Conservation (phyloP, 2,888 invertebrate genomes). For the Lacanobia wlatinum region DNA sequence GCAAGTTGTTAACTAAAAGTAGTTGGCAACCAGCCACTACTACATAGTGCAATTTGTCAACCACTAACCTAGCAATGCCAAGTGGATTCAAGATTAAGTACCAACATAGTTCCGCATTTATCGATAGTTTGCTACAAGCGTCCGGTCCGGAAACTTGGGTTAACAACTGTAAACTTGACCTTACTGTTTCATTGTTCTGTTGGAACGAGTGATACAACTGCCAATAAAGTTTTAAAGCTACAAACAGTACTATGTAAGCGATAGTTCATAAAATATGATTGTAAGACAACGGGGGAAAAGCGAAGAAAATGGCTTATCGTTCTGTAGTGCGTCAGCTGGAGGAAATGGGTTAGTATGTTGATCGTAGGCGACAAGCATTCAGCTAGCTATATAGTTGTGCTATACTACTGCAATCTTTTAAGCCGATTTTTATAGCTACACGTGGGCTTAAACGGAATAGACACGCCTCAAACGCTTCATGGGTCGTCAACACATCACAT, state of each 20-base stretch:
- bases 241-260: background rate
- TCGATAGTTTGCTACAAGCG: constrained; percentile 17
- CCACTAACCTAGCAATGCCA: constrained; percentile 32
- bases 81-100: constrained; percentile 39
- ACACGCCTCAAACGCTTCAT: constrained; percentile 58
- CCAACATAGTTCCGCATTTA: constrained; percentile 22
- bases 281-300: constrained; percentile 24
- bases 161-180: constrained; percentile 26
- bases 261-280: background rate
- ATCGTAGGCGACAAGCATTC: constrained; percentile 57
- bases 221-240: background rate
- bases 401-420: constrained; percentile 55
- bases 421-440: constrained; percentile 63
- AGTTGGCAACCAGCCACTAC: constrained; percentile 35
- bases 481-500: constrained; percentile 42
- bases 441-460: constrained; percentile 59
- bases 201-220: background rate
- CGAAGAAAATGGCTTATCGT: constrained; percentile 42
- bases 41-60: constrained; percentile 40
- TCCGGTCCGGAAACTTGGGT: constrained; percentile 9
- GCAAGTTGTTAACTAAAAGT: constrained; percentile 23
- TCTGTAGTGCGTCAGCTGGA: constrained; percentile 35
- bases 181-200: background rate
- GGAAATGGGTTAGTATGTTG: constrained; percentile 63
- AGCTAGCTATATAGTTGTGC: constrained; percentile 18